Conservation (phyloP, 2,888 invertebrate species). For the Lathronympha strigana region DNA sequence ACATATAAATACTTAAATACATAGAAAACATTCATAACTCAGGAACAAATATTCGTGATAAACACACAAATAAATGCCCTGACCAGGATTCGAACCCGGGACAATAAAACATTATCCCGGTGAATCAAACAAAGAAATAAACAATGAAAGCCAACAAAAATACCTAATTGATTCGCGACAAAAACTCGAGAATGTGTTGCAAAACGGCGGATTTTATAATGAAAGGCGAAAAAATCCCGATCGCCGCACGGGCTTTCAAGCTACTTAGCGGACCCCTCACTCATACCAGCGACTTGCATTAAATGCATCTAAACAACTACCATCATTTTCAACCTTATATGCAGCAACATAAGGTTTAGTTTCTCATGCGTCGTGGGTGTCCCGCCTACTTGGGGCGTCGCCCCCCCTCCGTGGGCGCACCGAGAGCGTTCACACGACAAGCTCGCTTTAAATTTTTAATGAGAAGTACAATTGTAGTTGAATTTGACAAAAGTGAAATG, state of each 20-base stretch:
- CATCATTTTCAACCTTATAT: constrained; percentile 47
- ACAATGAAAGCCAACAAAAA: background rate
- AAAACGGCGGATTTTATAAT: constrained; percentile 38
- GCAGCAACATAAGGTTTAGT: constrained; percentile 47
- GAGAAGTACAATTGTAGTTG: constrained; percentile 68
- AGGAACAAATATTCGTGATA: too few relatives aligned
- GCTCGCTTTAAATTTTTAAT: constrained; percentile 81
- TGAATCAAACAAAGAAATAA: background rate
- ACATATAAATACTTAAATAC: too few relatives aligned
- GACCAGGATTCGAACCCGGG: too few relatives aligned
- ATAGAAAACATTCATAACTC: too few relatives aligned
- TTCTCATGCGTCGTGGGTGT: constrained; percentile 52
- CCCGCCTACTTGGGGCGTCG: constrained; percentile 82
- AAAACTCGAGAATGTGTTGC: constrained; percentile 42
- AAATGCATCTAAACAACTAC: constrained; percentile 59
- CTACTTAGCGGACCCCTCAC: constrained; percentile 73
- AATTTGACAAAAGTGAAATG: constrained; percentile 73
- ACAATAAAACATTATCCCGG: background rate
- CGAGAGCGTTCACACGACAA: constrained; percentile 75
- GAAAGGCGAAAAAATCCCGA: constrained; percentile 63
- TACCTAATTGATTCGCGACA: constrained; percentile 27
- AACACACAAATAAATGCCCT: too few relatives aligned
- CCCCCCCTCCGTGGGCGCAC: constrained; percentile 70
- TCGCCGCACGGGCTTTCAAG: constrained; percentile 67
- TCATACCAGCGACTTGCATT: constrained; percentile 71